phyloP scores from a whole-genome alignment of 1,140 invertebrate species.

The Tribolium madens region DNA sequence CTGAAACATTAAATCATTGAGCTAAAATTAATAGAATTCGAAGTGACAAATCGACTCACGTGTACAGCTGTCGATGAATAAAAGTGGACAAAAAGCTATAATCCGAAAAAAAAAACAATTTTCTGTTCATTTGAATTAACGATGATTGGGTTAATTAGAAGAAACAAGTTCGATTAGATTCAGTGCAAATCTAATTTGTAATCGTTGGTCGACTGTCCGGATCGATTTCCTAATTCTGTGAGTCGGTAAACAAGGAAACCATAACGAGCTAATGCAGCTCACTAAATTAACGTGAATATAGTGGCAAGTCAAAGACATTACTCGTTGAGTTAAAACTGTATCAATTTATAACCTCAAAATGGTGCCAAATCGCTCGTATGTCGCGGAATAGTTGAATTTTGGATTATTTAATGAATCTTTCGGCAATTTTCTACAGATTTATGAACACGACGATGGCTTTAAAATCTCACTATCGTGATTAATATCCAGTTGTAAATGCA shows the following conservation, averaged over 20 bases:
- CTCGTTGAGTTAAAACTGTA: constrained; percentile 47
- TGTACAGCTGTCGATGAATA: no score
- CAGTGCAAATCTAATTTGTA: constrained; percentile 5
- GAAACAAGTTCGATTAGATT: neutral
- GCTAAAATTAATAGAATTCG: constrained; percentile 1
- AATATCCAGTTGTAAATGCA: neutral
- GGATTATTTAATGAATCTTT: constrained; percentile 38
- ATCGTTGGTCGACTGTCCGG: constrained; percentile 15
- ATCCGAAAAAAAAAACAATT: no score
- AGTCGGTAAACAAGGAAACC: constrained; percentile 39
- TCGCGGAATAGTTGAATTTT: constrained; percentile 34
- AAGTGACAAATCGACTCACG: neutral
- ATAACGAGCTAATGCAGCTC: constrained; percentile 44
- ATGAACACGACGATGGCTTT: neutral
- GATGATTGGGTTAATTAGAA: no score
- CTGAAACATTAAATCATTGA: neutral
- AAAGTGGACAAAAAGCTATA: no score
- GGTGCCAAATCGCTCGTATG: constrained; percentile 47
- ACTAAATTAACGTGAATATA: constrained; percentile 48
- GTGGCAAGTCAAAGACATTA: constrained; percentile 43
- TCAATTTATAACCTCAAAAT: constrained; percentile 51
- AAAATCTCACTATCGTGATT: constrained; percentile 1
- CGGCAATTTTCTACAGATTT: constrained; percentile 16
- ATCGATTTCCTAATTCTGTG: constrained; percentile 37
- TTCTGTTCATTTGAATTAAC: no score